Evolutionary conservation across 1,140 invertebrate genomes (phyloP), one percentile per base, ranked within the genome.

Genomic region (Lepidotrigona ventralis): DNA sequence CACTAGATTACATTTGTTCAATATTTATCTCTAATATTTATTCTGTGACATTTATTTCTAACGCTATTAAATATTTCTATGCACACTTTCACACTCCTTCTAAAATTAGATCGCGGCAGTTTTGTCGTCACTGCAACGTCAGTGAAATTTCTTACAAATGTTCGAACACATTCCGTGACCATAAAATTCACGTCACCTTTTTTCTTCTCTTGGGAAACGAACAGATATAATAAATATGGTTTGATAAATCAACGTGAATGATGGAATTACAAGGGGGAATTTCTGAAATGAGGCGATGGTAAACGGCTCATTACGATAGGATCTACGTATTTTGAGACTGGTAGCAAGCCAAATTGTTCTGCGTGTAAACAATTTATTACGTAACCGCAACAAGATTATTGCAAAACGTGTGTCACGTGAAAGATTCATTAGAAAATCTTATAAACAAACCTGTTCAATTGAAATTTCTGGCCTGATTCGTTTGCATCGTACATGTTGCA

Each of bases 281-380:
- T 81, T 82, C 54, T 58, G 69, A 80, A 89, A 84, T 79, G 26
- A 68, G 39, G 56, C 33, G 71, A 89, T 88, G 81, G 79, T 79
- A 51, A 29, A 88, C 86, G 85, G 66, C 54, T 88, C 80, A 85
- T 90, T 87, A 86, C 87, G 89, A 86, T 88, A 75, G 84, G 88
- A 89, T 86, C 81, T 83, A 89, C 84, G 87, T 89, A 90, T 91
- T 91, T 88, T 60, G 85, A 82, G 76, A 74, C 86, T 91, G 89
- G 86, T 90, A 63, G 15, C 58, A 79, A 86, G 89, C 86, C 89
- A 91, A 89, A 84, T 9, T 58, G 26, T 23, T 39, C 76, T 78
- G 39, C 54, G 84, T 79, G 79, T 87, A 90, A 84, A 85, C 70
- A 88, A 88, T 90, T 89, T 86, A 88, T 90, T 90, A 88, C 83